Evolutionary conservation across 2,797 vertebrate species (phyloP).

Genomic region (Salarias fasciatus): DNA sequence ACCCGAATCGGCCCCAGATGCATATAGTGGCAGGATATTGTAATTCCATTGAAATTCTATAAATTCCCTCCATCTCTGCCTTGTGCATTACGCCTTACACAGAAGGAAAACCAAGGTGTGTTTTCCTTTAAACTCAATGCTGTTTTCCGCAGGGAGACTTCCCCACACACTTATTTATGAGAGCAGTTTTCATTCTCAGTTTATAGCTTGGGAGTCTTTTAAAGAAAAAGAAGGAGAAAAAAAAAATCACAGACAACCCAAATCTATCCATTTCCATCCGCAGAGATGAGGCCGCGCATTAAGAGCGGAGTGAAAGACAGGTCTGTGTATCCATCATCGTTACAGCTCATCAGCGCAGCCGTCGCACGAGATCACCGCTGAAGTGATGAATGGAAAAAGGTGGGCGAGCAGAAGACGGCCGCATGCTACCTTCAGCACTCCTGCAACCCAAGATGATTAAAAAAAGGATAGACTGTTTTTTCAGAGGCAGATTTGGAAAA

Average conservation of each 20-base stretch:
- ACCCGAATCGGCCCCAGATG: too few relatives aligned
- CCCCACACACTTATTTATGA: too few relatives aligned
- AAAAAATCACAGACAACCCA: slow-evolving; percentile 8
- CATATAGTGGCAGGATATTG: too few relatives aligned
- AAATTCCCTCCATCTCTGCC: too few relatives aligned
- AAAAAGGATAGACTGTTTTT: slow-evolving; percentile 2
- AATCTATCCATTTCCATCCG: slow-evolving; percentile 21
- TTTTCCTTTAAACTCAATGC: too few relatives aligned
- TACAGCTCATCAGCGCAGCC: slow-evolving; percentile 48
- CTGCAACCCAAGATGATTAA: slow-evolving; percentile 1
- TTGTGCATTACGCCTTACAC: background rate
- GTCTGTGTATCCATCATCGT: slow-evolving; percentile 53
- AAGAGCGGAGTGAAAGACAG: slow-evolving; percentile 31
- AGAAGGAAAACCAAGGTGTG: too few relatives aligned
- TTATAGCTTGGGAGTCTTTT: slow-evolving; percentile 1
- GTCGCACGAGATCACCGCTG: slow-evolving; percentile 22
- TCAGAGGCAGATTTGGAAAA: background rate
- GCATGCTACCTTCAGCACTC: slow-evolving; percentile 10
- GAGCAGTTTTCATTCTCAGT: slow-evolving; percentile 2
- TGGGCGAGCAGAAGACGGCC: slow-evolving; percentile 24
- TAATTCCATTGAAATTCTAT: too few relatives aligned
- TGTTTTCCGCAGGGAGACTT: slow-evolving; percentile 13
- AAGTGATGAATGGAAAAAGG: slow-evolving; percentile 37
- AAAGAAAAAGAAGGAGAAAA: slow-evolving; percentile 12
- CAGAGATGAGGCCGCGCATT: slow-evolving; percentile 27